These are phyloP conservation scores for Cephus rjabovi DNA, from an alignment of 2,888 invertebrate genomes.

Conservation along the genomic window DNA sequence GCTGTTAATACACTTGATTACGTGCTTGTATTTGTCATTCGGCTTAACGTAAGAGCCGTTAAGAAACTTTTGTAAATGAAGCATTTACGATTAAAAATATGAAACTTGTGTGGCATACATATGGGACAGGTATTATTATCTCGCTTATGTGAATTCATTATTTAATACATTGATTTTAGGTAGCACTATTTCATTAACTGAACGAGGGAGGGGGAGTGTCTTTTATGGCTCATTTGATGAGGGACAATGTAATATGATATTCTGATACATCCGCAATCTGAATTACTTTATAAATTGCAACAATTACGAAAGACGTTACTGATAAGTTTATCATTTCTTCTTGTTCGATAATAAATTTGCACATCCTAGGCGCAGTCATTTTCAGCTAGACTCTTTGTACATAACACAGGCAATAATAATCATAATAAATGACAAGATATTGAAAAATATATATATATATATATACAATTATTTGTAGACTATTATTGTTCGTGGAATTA, in stretches of 20 bases:
- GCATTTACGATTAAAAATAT: conserved; percentile 26
- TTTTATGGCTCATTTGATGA: neutral
- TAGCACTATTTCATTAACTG: neutral
- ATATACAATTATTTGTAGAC: conserved; percentile 11
- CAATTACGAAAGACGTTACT: conserved; percentile 22
- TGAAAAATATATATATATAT: neutral
- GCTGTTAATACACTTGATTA: neutral
- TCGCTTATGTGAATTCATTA: neutral
- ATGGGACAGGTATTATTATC: conserved; percentile 10
- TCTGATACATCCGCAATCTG: conserved; percentile 6
- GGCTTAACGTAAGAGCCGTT: neutral
- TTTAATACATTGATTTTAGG: neutral
- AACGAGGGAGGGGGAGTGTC: neutral
- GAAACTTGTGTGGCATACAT: conserved; percentile 26
- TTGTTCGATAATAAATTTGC: conserved; percentile 9
- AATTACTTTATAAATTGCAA: conserved; percentile 15
- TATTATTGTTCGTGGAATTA: conserved; percentile 15
- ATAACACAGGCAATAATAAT: conserved; percentile 20
- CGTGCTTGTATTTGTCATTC: neutral
- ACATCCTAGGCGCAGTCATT: conserved; percentile 20
- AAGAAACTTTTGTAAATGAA: neutral
- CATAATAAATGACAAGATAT: conserved; percentile 19
- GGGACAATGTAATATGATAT: conserved; percentile 1
- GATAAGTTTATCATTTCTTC: conserved; percentile 24
- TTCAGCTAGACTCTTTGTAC: conserved; percentile 32